A percentile compares a stretch with the other conserved stretches of the same genome.
These are phyloP conservation scores for Chymomyza costata DNA, from an alignment of 1,140 invertebrate genomes.

Conservation along the genomic window DNA sequence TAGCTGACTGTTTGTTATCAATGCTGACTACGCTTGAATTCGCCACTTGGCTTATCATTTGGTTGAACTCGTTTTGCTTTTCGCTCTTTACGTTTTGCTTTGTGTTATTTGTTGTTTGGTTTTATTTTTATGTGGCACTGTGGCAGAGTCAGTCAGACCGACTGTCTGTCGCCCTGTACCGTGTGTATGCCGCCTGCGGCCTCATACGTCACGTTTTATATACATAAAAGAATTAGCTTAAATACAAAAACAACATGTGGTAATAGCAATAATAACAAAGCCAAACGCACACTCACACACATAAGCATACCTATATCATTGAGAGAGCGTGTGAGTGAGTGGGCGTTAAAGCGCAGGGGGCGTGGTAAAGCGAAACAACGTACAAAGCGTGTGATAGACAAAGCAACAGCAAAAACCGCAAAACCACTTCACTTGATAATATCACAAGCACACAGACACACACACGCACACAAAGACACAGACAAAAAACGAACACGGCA, in stretches of 20 bases:
- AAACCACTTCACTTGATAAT: constrained; percentile 71
- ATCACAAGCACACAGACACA: constrained; percentile 32
- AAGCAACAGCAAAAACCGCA: constrained; percentile 55
- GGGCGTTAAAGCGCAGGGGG: neutral
- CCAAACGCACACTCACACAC: constrained; percentile 44
- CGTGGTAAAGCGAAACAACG: no score
- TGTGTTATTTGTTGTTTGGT: constrained; percentile 33
- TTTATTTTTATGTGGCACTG: no score
- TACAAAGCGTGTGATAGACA: constrained; percentile 31
- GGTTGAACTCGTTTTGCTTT: constrained; percentile 30
- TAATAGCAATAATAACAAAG: constrained; percentile 69
- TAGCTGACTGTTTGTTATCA: constrained; percentile 44
- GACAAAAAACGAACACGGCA: constrained; percentile 39
- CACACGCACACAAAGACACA: constrained; percentile 22
- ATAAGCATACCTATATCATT: constrained; percentile 1
- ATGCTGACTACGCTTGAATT: constrained; percentile 71
- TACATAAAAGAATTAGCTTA: constrained; percentile 70
- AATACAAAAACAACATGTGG: constrained; percentile 72
- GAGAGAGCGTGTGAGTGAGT: neutral
- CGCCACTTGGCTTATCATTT: constrained; percentile 67
- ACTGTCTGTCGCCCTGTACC: constrained; percentile 44
- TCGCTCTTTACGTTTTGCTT: constrained; percentile 23
- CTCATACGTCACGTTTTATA: constrained; percentile 64
- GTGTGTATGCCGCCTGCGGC: constrained; percentile 50
- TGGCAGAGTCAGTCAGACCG: no score